A percentile compares a stretch with the other conserved stretches of the same genome.
These are phyloP conservation scores for Oryzias woworae DNA, from an alignment of 2,113 vertebrate genomes.

Conservation along the genomic window DNA sequence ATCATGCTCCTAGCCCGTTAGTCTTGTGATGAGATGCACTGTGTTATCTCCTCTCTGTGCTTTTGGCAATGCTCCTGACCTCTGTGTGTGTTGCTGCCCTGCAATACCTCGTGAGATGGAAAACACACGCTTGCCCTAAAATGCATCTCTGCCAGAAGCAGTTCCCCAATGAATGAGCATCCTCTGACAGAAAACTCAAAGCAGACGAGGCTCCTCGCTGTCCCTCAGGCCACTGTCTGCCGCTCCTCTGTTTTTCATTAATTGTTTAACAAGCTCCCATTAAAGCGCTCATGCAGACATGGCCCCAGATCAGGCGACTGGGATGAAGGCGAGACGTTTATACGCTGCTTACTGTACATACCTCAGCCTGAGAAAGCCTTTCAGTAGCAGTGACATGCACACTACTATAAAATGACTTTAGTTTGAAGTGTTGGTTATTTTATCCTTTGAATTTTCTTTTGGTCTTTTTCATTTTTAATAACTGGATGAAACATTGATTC, in stretches of 20 bases:
- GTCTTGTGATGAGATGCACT: slow-evolving; percentile 52
- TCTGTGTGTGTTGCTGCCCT: not conserved
- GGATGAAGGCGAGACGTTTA: slow-evolving; percentile 3
- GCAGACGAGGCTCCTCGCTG: slow-evolving; percentile 30
- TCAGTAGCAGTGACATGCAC: not conserved
- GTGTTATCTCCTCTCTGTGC: slow-evolving; percentile 11
- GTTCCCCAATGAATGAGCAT: slow-evolving; percentile 61
- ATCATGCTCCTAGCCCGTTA: not conserved
- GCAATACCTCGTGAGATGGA: slow-evolving; percentile 47
- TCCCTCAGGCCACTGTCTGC: slow-evolving; percentile 59
- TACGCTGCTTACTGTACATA: too few species aligned
- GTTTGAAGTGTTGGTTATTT: not conserved
- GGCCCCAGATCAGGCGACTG: slow-evolving; percentile 5
- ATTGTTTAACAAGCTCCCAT: slow-evolving; percentile 63
- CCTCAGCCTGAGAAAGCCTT: not conserved
- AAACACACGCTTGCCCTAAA: slow-evolving; percentile 35
- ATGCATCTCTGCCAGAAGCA: slow-evolving; percentile 44
- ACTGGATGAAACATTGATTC: not conserved
- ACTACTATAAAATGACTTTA: not conserved
- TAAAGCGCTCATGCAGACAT: slow-evolving; percentile 37
- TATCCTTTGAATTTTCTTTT: not conserved
- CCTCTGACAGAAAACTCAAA: slow-evolving; percentile 61
- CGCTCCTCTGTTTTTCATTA: slow-evolving; percentile 60
- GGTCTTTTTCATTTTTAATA: not conserved
- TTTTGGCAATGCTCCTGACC: slow-evolving; percentile 9